phyloP scores from a whole-genome alignment of 2,113 vertebrate genomes.

The Thamnophis sirtalis region DNA sequence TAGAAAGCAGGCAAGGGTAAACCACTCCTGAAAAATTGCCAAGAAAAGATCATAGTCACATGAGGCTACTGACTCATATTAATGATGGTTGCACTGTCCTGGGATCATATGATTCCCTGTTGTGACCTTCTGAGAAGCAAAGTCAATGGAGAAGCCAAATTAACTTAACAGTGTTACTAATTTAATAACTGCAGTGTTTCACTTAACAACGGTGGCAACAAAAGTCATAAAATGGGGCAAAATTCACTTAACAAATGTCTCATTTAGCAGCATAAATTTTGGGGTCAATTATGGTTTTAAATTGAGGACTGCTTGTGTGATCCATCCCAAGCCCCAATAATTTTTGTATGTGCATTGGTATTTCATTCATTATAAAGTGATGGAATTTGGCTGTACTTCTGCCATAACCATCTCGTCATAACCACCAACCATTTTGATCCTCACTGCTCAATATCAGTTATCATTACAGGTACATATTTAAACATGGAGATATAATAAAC shows the following conservation, averaged over 20 bases:
- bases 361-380: not conserved
- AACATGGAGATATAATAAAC: not conserved
- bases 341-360: not conserved
- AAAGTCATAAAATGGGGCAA: not conserved
- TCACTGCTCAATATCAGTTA: not conserved
- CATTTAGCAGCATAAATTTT: not conserved
- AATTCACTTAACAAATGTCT: not conserved
- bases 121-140: not conserved
- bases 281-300: not conserved
- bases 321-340: not conserved
- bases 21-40: not conserved
- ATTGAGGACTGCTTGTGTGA: not conserved
- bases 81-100: not conserved
- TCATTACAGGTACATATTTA: not conserved
- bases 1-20: not conserved
- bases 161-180: too few species aligned
- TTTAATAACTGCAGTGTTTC: not conserved
- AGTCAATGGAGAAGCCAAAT: not conserved
- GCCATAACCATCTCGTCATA: not conserved
- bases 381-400: not conserved
- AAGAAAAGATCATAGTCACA: not conserved
- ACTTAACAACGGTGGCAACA: not conserved
- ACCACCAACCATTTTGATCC: not conserved
- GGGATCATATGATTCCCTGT: not conserved
- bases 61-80: not conserved